Evolutionary conservation across 2,113 vertebrate species (phyloP), one percentile per base, ranked within the genome.

Genomic region (Otolemur garnettii): DNA sequence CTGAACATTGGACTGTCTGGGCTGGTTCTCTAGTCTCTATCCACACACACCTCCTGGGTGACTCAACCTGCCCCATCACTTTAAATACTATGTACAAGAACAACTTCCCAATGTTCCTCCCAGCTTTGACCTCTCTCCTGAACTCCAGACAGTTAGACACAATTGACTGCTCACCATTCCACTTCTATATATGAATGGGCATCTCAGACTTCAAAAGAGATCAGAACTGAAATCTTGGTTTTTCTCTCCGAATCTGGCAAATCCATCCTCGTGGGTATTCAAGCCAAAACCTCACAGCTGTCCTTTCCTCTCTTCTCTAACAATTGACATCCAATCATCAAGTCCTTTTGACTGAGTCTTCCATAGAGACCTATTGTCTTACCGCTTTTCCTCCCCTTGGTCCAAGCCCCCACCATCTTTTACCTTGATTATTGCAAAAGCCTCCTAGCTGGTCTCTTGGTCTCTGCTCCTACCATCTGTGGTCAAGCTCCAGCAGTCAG

Each of bases 191-290:
- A 45, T 84, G 80, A 88, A 64, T 26, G 75, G 19, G 28, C 35
- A 77, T 69, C 68, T 86, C 60, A 85, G 19, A 68, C 22, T 93
- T 85, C 66, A 69, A 87, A 84, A 87, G 79, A 71, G 33, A 79
- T 26, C 11, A 42, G 59, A 62, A 75, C 5, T 68, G 28, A 95
- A 84, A 35, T 69, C 38, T 80, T 15, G 9, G 62, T 53, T 77
- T 69, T 68, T 92, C 57, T 30, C 77, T 7, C 28, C 62, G 80
- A 68, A 68, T 10, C 28, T 71, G 13, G 5, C 66, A 89, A 86
- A 77, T 28, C 24, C 62, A 87, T 57, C 9, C 57, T 79, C 79
- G 21, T 2, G 33, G 30, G 4, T 90, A 42, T 87, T 62, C 24
- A 87, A 77, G 30, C 35, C 75, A 42, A 81, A 81, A 55, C 10